phyloP scores from a whole-genome alignment of 2,888 invertebrate genomes.

The Stenolophus ochropezus region DNA sequence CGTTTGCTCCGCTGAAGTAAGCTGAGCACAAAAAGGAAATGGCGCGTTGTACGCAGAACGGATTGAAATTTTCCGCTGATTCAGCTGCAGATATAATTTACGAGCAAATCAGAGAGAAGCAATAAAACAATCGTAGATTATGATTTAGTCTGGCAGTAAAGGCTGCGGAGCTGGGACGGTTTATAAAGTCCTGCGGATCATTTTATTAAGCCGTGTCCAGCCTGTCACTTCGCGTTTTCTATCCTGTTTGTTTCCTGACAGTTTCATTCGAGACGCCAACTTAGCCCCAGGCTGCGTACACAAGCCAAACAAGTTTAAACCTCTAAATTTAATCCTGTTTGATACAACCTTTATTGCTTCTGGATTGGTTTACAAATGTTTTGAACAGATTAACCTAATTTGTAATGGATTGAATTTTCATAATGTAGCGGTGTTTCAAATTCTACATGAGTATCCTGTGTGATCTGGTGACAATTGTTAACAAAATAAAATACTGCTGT shows the following conservation, averaged over 20 bases:
- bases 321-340: not conserved
- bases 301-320: not conserved
- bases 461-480: no score
- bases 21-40: not conserved
- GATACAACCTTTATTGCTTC: not conserved
- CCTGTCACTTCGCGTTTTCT: not conserved
- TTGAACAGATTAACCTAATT: no score
- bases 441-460: no score
- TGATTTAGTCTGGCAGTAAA: slow-evolving; percentile 10
- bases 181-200: slow-evolving; percentile 11
- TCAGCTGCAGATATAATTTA: slow-evolving; percentile 5
- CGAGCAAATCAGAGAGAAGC: slow-evolving; percentile 3
- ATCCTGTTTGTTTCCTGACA: slow-evolving; percentile 1
- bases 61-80: slow-evolving; percentile 10
- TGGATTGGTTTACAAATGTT: not conserved
- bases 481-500: no score
- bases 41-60: not conserved
- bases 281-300: not conserved
- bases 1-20: not conserved
- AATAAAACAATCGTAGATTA: slow-evolving; percentile 16
- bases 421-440: no score
- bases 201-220: slow-evolving; percentile 4
- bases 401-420: no score
- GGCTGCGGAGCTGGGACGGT: not conserved
- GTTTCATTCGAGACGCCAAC: slow-evolving; percentile 7